Evolutionary conservation across 2,888 invertebrate genomes (phyloP).

Genomic region (Erebia epiphron): DNA sequence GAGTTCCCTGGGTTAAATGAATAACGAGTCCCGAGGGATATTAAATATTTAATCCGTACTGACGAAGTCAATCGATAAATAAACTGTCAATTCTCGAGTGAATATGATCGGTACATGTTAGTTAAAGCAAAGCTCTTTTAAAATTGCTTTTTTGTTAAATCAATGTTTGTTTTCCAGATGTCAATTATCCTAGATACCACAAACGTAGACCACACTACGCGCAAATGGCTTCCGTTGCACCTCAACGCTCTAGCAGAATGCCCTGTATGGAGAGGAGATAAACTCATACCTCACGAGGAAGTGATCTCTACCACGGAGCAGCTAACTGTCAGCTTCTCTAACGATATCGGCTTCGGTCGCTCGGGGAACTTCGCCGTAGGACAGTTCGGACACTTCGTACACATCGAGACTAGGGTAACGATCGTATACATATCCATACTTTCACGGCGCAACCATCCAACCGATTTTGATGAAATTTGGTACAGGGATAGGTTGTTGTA

Average conservation of each 20-base stretch:
- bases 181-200: slow-evolving; percentile 88
- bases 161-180: slow-evolving; percentile 77
- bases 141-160: too few species aligned
- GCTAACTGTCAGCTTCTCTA: slow-evolving; percentile 86
- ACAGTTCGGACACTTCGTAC: slow-evolving; percentile 86
- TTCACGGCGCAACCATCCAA: too few species aligned
- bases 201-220: slow-evolving; percentile 79
- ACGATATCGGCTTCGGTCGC: slow-evolving; percentile 85
- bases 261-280: slow-evolving; percentile 84
- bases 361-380: slow-evolving; percentile 86
- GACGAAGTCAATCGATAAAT: too few species aligned
- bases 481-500: too few species aligned
- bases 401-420: slow-evolving; percentile 86
- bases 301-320: slow-evolving; percentile 91
- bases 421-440: too few species aligned
- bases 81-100: too few species aligned
- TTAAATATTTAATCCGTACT: too few species aligned
- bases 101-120: too few species aligned
- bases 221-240: slow-evolving; percentile 89
- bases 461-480: too few species aligned
- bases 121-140: too few species aligned
- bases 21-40: too few species aligned
- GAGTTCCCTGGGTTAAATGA: too few species aligned
- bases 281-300: slow-evolving; percentile 85
- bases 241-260: slow-evolving; percentile 90